Base-by-base conservation (phyloP, 2,797 vertebrate species). In the Eremophila alpestris region DNA sequence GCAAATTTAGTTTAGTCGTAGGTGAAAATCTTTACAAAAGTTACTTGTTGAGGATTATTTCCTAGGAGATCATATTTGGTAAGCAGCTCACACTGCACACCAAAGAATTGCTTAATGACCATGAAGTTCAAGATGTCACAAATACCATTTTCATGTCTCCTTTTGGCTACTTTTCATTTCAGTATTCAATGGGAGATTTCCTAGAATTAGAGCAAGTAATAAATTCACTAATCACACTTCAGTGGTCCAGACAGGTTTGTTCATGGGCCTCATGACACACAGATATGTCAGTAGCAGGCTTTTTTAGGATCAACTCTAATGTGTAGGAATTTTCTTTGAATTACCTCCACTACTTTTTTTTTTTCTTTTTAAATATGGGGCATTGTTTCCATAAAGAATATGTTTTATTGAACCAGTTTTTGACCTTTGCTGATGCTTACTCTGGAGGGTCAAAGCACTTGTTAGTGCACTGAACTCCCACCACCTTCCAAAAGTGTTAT, bases 51-150 rank as follows among this genome's bases (percentile, higher is more conserved):
- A 40, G 51, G 27, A 10, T 43, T 79, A 32, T 79, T 81, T 86
- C 16, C 40, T 69, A 49, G 30, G 11, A 73, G 13, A 36, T 59
- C 5, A 2, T 19, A 24, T 54, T 13, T 36, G 17, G 9, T 34
- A 30, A 30, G 34, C 22, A 19, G 29, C 55, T 89, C 24, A 67
- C 34, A 49, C 2, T 62, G 5, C 1, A 2, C 30, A 54, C 16
- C 17, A 46, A 73, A 79, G 36, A 64, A 67, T n/a, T 27, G 12
- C 10, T 52, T 60, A 2, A 3, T 45, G 21, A 38, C 54, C 11
- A 4, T 54, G 36, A 80, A 60, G 22, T 38, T 64, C 22, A 38
- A 83, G 64, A n/a, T 5, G 8, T 48, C 0, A 0, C 13, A 64
- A n/a, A 64, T 16, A 23, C 4, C 3, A 10, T 43, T 85, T 82